Evolutionary conservation across 2,113 vertebrate genomes (phyloP), one percentile per base, ranked within the genome.

Genomic region (Sphyrna mokarran): DNA sequence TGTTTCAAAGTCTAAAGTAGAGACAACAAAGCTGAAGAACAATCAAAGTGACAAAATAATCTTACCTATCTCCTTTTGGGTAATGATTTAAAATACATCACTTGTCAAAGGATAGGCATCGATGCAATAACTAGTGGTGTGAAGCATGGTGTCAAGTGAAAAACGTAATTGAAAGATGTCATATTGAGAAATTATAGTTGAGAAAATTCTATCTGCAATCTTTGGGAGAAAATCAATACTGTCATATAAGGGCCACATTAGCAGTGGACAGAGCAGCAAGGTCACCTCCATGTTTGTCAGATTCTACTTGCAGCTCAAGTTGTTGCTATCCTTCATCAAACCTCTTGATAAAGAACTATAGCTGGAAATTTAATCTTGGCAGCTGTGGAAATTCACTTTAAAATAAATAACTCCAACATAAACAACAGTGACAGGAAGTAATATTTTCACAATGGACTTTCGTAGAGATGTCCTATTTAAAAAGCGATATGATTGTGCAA

Each of bases 151-250:
- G 97, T 97, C 97, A 97, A 94, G 96, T 96, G 94, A 96, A 96
- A 96, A 96, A 96, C 96, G 97, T 97, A 97, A 97, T 97, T 97
- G 97, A 97, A 97, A 97, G 97, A 96, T 97, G 97, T 96, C 96
- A 97, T 96, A 0, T 96, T 97, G 96, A 97, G 96, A 97, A 97
- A 96, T 97, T 97, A 96, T 96, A 95, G 96, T 96, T 96, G 96
- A 96, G 96, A 96, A 97, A 97, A 97, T 97, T 96, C 96, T 96
- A 96, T 96, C 96, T 96, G 96, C 95, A 0, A 87, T 85, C 96
- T 96, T 96, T 95, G 70, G 96, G 96, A 96, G 96, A 96, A 97
- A 97, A 97, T 97, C 95, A 0, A 97, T 97, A 96, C 96, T 96
- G 95, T 96, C 96, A 87, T 96, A 96, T 96, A 95, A 95, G 96